These are phyloP conservation scores for Halcyon badia DNA, from an alignment of 2,797 vertebrate genomes.

Conservation along the genomic window DNA sequence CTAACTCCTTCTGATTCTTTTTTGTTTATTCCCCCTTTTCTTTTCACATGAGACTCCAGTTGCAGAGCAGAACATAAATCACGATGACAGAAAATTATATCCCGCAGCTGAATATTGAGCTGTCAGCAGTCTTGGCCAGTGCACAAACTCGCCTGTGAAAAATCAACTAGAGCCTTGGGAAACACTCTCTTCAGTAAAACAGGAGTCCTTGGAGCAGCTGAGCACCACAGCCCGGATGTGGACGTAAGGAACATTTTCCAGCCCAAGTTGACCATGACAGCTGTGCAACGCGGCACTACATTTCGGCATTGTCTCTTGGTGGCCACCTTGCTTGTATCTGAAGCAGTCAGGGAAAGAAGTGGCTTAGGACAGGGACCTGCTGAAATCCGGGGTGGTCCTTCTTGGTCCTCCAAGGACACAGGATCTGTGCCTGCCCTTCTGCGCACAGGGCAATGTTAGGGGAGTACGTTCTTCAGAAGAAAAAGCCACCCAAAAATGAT, in stretches of 20 bases:
- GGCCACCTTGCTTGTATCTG: neutral
- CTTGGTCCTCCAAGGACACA: no score
- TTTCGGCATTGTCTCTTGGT: neutral
- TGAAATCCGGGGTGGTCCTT: neutral
- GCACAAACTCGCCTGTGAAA: neutral
- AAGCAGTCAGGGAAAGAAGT: neutral
- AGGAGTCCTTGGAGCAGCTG: neutral
- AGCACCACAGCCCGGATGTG: neutral
- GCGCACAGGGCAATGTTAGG: neutral
- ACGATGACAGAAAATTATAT: constrained; percentile 53
- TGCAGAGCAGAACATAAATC: constrained; percentile 47
- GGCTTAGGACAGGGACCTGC: neutral
- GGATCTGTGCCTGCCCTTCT: neutral
- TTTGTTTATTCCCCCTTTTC: neutral
- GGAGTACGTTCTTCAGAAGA: neutral
- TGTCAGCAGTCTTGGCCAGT: constrained; percentile 19
- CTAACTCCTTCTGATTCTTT: neutral
- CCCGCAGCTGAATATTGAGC: constrained; percentile 44
- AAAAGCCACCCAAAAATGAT: neutral
- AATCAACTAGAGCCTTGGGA: constrained; percentile 19
- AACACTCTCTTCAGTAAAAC: neutral
- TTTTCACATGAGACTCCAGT: neutral
- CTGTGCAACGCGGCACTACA: neutral
- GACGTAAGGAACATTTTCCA: neutral
- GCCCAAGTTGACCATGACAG: neutral